Percentiles rank a stretch among this genome's conserved stretches.
Conservation (phyloP, 2,888 invertebrate species). For the Chymomyza procnemis region DNA sequence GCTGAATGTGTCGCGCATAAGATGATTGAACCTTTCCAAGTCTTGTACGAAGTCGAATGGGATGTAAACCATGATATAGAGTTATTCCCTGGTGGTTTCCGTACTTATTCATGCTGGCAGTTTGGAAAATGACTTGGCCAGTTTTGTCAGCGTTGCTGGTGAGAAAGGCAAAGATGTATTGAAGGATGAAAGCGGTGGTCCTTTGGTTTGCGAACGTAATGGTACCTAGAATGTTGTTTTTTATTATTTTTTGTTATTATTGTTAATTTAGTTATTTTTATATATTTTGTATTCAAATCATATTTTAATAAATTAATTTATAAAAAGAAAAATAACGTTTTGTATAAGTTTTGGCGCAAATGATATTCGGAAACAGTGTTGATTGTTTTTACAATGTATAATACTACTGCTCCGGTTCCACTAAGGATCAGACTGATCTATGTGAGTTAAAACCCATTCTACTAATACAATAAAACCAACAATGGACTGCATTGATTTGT, state of each 20-base stretch:
- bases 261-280: constrained; percentile 68
- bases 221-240: constrained; percentile 94
- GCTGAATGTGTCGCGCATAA: constrained; percentile 99
- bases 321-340: constrained; percentile 13
- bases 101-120: constrained; percentile 95
- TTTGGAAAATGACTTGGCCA: constrained; percentile 94
- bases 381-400: too few species aligned
- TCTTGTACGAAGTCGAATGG: constrained; percentile 94
- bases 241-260: constrained; percentile 12
- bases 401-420: too few species aligned
- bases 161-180: constrained; percentile 97
- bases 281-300: constrained; percentile 64
- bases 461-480: too few species aligned
- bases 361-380: too few species aligned
- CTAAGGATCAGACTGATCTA: too few species aligned
- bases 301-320: constrained; percentile 73
- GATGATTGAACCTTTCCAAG: constrained; percentile 98
- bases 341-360: not conserved
- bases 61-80: constrained; percentile 96
- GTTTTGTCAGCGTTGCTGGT: constrained; percentile 95
- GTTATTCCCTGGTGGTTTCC: constrained; percentile 91
- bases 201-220: constrained; percentile 91
- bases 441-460: too few species aligned
- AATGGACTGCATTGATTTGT: too few species aligned
- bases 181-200: constrained; percentile 96